Percentiles rank a stretch among this genome's conserved stretches.
These are phyloP conservation scores for Stichodactyla mertensii DNA, from an alignment of 64 coral and sea anemone genomes.

Conservation along the genomic window DNA sequence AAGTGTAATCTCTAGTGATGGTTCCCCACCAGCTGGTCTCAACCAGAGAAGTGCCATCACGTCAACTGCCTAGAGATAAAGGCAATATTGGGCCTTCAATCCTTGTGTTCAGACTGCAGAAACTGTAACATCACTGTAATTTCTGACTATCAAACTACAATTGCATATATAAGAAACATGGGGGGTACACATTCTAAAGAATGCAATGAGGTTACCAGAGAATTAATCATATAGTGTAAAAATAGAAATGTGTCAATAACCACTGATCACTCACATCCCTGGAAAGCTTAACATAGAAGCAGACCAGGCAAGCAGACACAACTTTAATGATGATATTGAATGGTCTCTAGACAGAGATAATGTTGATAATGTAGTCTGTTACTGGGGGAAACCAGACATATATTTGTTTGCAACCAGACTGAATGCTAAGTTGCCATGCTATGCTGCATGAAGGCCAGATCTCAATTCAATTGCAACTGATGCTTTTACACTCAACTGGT, in stretches of 20 bases:
- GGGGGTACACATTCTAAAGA: conserved; percentile 54
- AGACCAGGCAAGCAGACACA: conserved; percentile 33
- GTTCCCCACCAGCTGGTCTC: conserved; percentile 5
- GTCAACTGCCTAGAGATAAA: conserved; percentile 52
- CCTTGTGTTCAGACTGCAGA: conserved; percentile 11
- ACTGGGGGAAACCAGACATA: neutral
- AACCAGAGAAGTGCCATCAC: neutral
- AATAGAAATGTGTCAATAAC: conserved; percentile 34
- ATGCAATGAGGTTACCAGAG: conserved; percentile 37
- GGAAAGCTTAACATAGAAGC: conserved; percentile 52
- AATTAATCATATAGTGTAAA: conserved; percentile 48
- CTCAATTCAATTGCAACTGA: conserved; percentile 22
- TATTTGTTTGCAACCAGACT: conserved; percentile 35
- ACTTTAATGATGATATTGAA: conserved; percentile 38
- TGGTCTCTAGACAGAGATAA: conserved; percentile 20
- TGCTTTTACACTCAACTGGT: conserved; percentile 43
- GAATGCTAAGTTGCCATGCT: conserved; percentile 1
- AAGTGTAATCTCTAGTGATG: conserved; percentile 6
- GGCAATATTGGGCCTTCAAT: conserved; percentile 44
- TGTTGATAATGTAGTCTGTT: neutral
- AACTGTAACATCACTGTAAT: conserved; percentile 1
- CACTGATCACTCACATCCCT: conserved; percentile 47
- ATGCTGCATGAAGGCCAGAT: conserved; percentile 32
- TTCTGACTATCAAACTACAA: conserved; percentile 27
- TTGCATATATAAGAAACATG: conserved; percentile 59